A percentile compares a stretch with the other conserved stretches of the same genome.
Conservation (phyloP, 2,113 vertebrate genomes). For the Sinocyclocheilus grahami region DNA sequence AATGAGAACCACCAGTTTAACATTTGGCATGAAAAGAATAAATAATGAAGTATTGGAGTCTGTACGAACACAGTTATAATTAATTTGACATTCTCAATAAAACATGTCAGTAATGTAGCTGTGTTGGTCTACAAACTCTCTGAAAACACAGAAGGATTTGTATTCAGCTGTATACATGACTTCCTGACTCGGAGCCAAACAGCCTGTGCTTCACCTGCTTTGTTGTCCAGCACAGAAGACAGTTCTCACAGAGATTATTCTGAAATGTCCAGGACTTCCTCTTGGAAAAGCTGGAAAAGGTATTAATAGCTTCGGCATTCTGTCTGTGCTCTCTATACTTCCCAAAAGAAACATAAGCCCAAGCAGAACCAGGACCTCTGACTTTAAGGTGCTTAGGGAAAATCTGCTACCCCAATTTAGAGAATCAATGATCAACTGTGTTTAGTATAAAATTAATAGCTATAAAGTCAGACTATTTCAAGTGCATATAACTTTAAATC, state of each 20-base stretch:
- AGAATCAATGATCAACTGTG: constrained; percentile 24
- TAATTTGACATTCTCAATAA: background rate
- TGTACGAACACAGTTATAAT: background rate
- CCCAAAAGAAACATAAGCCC: constrained; percentile 47
- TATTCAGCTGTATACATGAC: constrained; percentile 20
- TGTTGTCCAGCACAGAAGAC: constrained; percentile 38
- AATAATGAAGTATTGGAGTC: background rate
- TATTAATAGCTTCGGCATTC: constrained; percentile 57
- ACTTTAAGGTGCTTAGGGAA: constrained; percentile 45
- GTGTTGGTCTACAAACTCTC: background rate
- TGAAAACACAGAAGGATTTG: constrained; percentile 21
- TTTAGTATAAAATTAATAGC: constrained; percentile 1
- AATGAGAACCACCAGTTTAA: background rate
- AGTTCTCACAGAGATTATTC: constrained; percentile 45
- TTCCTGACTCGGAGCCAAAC: constrained; percentile 11
- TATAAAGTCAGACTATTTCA: background rate
- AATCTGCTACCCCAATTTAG: constrained; percentile 53
- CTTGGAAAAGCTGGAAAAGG: constrained; percentile 57
- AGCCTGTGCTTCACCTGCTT: constrained; percentile 30
- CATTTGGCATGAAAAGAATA: background rate
- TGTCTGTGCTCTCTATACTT: constrained; percentile 32
- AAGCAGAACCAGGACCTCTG: constrained; percentile 43
- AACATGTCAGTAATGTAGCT: background rate
- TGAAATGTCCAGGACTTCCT: constrained; percentile 53
- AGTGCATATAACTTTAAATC: background rate